Evolutionary conservation across 2,888 invertebrate genomes (phyloP).

Genomic region (Orthonychiurus folsomi): DNA sequence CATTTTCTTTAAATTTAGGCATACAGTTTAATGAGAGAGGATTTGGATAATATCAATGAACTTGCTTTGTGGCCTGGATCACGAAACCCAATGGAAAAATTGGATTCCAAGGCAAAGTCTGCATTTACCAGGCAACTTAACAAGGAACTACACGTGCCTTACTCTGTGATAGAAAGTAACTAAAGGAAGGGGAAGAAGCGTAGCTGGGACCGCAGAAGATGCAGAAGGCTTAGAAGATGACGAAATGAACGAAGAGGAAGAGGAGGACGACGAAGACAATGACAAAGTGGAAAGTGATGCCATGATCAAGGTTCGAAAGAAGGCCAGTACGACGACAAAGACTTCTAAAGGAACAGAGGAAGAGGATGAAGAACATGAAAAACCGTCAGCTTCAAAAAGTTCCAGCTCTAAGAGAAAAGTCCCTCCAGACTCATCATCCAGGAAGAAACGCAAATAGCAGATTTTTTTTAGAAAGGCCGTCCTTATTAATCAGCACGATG

Average conservation of each 20-base stretch:
- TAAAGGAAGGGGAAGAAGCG: slow-evolving; percentile 55
- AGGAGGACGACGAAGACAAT: slow-evolving; percentile 44
- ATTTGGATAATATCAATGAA: slow-evolving; percentile 80
- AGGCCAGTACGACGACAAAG: too few species aligned
- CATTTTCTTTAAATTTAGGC: slow-evolving; percentile 51
- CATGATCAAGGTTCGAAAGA: slow-evolving; percentile 61
- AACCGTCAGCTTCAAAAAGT: too few species aligned
- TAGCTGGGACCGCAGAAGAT: slow-evolving; percentile 45
- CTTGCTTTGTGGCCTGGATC: slow-evolving; percentile 73
- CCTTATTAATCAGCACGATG: too few species aligned
- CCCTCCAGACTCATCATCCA: too few species aligned
- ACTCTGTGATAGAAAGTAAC: slow-evolving; percentile 61
- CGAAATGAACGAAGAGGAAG: slow-evolving; percentile 43
- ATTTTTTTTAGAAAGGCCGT: too few species aligned
- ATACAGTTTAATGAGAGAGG: slow-evolving; percentile 82
- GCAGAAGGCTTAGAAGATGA: slow-evolving; percentile 46
- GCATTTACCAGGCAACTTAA: slow-evolving; percentile 89
- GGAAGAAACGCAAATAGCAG: too few species aligned
- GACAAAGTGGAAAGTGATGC: slow-evolving; percentile 60
- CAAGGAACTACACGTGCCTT: slow-evolving; percentile 66
- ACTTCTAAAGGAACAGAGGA: too few species aligned
- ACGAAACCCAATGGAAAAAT: slow-evolving; percentile 62
- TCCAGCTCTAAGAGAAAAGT: too few species aligned
- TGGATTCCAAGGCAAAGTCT: slow-evolving; percentile 78
- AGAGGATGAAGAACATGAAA: too few species aligned